Conservation (phyloP, 30 jellyfish, hydroid and myxozoan genomes). For the Pelagia noctiluca region DNA sequence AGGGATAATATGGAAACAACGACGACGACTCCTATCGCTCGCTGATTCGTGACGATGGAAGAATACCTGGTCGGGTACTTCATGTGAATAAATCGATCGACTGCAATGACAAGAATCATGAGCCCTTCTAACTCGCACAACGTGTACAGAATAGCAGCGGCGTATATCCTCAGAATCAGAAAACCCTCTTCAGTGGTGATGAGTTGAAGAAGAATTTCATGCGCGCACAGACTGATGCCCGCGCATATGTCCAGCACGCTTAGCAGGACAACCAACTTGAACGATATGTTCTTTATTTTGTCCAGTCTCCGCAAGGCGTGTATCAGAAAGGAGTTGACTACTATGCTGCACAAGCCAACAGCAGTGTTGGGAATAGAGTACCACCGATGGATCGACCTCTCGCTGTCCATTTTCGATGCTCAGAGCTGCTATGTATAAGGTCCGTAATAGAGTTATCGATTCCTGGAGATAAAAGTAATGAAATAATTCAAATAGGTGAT, state of each 20-base stretch:
- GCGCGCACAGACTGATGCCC: neutral
- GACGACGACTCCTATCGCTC: neutral
- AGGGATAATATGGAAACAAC: no score
- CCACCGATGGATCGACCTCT: neutral
- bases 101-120: neutral
- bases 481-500: no score
- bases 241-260: neutral
- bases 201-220: neutral
- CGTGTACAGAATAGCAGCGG: neutral
- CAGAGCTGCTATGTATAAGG: no score
- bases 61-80: neutral
- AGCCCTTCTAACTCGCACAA: neutral
- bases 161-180: neutral
- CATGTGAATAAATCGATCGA: neutral
- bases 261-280: neutral
- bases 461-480: no score
- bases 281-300: neutral
- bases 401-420: neutral
- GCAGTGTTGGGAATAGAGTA: neutral
- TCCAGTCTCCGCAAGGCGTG: neutral
- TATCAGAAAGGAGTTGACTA: neutral
- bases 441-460: no score
- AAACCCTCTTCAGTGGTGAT: neutral
- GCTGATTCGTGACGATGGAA: neutral
- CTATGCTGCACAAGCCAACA: neutral